phyloP scores from a whole-genome alignment of 2,888 invertebrate species.

The Tenodera sinensis region DNA sequence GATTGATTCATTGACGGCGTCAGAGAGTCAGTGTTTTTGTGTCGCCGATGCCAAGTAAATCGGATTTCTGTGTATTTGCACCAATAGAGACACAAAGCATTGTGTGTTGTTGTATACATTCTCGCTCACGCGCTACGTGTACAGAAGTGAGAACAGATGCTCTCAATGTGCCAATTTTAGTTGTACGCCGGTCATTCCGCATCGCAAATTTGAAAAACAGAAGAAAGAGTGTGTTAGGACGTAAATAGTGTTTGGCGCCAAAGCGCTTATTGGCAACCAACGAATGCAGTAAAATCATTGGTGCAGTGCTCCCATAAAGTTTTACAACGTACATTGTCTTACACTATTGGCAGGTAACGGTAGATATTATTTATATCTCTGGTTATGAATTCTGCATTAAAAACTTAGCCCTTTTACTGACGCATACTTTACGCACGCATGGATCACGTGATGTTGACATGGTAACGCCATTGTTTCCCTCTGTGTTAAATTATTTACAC shows the following conservation, averaged over 20 bases:
- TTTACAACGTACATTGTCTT: background rate
- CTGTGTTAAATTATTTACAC: too few species aligned
- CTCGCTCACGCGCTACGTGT: background rate
- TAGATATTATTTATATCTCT: too few species aligned
- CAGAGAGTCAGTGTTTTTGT: background rate
- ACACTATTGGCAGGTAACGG: too few species aligned
- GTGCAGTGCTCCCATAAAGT: background rate
- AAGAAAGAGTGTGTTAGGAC: background rate
- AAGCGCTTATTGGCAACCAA: background rate
- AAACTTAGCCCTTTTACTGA: too few species aligned
- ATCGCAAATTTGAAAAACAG: background rate
- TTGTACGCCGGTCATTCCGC: background rate
- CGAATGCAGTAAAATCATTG: background rate
- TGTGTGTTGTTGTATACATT: background rate
- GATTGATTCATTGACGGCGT: background rate
- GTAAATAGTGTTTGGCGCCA: background rate
- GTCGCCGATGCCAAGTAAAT: background rate
- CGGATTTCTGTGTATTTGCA: background rate
- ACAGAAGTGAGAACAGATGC: background rate
- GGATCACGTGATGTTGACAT: too few species aligned
- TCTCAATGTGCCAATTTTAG: background rate
- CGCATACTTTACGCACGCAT: too few species aligned
- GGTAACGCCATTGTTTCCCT: too few species aligned
- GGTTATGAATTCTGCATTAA: too few species aligned
- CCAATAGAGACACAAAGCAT: background rate